Percentiles rank a stretch among this genome's conserved stretches.
Conservation (phyloP, 2,797 vertebrate genomes). For the Acestrorhynchus altus region DNA sequence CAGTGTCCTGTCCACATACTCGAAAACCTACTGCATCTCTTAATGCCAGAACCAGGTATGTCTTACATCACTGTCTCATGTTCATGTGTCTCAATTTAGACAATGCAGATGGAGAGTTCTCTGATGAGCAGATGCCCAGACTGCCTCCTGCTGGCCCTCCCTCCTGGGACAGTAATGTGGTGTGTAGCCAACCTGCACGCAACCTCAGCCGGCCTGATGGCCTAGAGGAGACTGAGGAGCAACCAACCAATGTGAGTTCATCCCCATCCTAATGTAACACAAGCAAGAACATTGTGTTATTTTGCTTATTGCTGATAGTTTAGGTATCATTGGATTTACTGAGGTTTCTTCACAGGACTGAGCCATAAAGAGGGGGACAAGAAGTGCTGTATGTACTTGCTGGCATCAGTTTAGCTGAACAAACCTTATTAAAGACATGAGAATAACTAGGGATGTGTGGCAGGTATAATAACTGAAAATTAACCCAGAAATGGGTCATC, state of each 20-base stretch:
- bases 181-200: constrained; percentile 95
- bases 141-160: constrained; percentile 86
- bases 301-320: neutral
- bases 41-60: neutral
- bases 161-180: constrained; percentile 95
- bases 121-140: constrained; percentile 90
- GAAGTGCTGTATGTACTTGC: too few species aligned
- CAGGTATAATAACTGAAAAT: too few species aligned
- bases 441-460: too few species aligned
- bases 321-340: too few species aligned
- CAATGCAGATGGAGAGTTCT: constrained; percentile 90
- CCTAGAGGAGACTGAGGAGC: constrained; percentile 90
- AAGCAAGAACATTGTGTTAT: neutral
- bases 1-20: constrained; percentile 15
- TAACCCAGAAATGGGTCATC: too few species aligned
- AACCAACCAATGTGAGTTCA: constrained; percentile 79
- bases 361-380: too few species aligned
- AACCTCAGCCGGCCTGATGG: constrained; percentile 94
- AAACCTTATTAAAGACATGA: too few species aligned
- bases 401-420: too few species aligned
- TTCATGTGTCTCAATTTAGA: constrained; percentile 71
- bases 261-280: neutral
- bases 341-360: too few species aligned
- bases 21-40: neutral
- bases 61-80: neutral